Conservation (phyloP, 1,140 invertebrate genomes). For the Euura lappo region DNA sequence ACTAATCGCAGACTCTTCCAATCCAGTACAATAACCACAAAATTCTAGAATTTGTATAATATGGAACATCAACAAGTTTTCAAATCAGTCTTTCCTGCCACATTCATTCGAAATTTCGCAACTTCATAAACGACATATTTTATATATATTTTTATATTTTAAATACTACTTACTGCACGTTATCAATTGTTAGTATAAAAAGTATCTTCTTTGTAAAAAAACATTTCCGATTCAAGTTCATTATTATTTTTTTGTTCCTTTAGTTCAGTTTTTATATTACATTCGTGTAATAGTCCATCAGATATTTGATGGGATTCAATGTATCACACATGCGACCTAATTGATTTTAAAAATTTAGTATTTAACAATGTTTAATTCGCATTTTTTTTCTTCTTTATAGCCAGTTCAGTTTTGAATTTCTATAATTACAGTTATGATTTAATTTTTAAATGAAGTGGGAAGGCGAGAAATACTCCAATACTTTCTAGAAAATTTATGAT, state of each 20-base stretch:
- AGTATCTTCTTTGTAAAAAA: slow-evolving; percentile 19
- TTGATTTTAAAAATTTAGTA: background rate
- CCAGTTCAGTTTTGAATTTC: too few relatives aligned
- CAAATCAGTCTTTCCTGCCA: background rate
- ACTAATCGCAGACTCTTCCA: background rate
- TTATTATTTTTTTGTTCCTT: too few relatives aligned
- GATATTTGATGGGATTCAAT: slow-evolving; percentile 6
- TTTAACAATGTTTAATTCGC: too few relatives aligned
- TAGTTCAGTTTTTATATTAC: too few relatives aligned
- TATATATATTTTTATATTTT: background rate
- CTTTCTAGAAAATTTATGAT: too few relatives aligned
- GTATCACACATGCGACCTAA: slow-evolving; percentile 8
- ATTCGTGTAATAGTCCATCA: background rate
- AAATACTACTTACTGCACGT: slow-evolving; percentile 5
- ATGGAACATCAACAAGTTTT: background rate
- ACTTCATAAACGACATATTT: background rate
- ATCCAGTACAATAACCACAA: background rate
- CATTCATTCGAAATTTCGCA: background rate
- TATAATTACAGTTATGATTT: too few relatives aligned
- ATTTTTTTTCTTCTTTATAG: too few relatives aligned
- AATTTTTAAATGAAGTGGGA: too few relatives aligned
- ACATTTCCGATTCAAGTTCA: slow-evolving; percentile 1
- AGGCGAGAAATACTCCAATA: too few relatives aligned
- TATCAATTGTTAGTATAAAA: slow-evolving; percentile 16
- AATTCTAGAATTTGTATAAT: background rate